Percentiles rank a stretch among this genome's conserved stretches.
Evolutionary conservation across 1,140 invertebrate genomes (phyloP).

Genomic region (Lineus longissimus): DNA sequence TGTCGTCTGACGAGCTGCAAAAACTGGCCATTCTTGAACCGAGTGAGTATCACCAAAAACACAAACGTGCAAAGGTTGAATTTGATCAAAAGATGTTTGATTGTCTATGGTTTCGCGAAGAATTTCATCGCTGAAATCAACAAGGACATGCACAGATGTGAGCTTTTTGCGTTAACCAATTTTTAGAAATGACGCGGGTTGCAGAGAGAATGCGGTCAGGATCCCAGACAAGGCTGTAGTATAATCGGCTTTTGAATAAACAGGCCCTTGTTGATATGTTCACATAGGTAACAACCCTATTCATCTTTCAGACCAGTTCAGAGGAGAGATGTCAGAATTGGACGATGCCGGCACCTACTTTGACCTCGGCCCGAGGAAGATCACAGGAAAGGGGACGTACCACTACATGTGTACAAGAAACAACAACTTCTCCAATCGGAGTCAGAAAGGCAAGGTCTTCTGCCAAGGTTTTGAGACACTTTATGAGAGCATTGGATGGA

Average conservation of each 20-base stretch:
- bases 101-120: not conserved
- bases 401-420: constrained; percentile 52
- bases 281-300: too few species aligned
- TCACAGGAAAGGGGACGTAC: constrained; percentile 39
- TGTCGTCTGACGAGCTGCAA: constrained; percentile 26
- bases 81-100: not conserved
- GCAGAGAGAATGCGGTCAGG: too few species aligned
- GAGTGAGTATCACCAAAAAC: constrained; percentile 23
- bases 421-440: constrained; percentile 53
- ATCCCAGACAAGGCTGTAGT: too few species aligned
- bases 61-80: not conserved
- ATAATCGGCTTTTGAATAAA: too few species aligned
- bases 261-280: too few species aligned
- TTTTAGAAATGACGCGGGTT: too few species aligned
- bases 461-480: constrained; percentile 19
- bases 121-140: too few species aligned
- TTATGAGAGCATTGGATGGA: constrained; percentile 36
- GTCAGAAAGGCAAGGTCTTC: constrained; percentile 46
- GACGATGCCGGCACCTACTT: constrained; percentile 53
- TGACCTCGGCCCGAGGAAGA: constrained; percentile 39
- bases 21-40: constrained; percentile 39
- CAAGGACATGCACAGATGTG: too few species aligned
- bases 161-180: too few species aligned
- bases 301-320: constrained; percentile 34
- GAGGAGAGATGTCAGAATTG: constrained; percentile 43